Evolutionary conservation across 2,888 invertebrate genomes (phyloP).

Genomic region (Synanthedon vespiformis): DNA sequence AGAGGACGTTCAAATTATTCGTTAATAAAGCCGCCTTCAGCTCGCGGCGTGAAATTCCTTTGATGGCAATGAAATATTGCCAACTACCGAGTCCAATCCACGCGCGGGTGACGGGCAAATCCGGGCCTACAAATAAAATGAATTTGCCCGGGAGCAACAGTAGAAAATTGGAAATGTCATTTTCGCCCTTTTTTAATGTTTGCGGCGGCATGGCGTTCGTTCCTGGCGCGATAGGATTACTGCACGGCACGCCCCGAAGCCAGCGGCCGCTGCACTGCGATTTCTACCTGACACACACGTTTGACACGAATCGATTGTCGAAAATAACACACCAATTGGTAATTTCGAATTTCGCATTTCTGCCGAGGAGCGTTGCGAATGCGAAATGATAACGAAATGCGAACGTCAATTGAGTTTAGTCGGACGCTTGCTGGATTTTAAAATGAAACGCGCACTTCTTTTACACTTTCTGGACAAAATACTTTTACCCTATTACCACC

Average conservation of each 20-base stretch:
- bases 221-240: slow-evolving; percentile 10
- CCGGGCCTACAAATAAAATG: slow-evolving; percentile 65
- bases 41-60: slow-evolving; percentile 46
- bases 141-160: slow-evolving; percentile 61
- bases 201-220: slow-evolving; percentile 37
- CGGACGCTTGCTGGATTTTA: background rate
- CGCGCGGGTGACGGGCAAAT: slow-evolving; percentile 51
- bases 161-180: slow-evolving; percentile 73
- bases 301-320: slow-evolving; percentile 47
- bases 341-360: slow-evolving; percentile 26
- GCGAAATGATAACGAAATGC: background rate
- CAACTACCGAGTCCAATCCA: slow-evolving; percentile 36
- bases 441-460: background rate
- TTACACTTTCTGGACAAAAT: too few species aligned
- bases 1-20: slow-evolving; percentile 47
- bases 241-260: slow-evolving; percentile 15
- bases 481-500: too few species aligned
- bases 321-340: slow-evolving; percentile 40
- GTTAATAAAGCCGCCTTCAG: slow-evolving; percentile 45
- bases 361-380: background rate
- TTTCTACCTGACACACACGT: slow-evolving; percentile 36
- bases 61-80: slow-evolving; percentile 63
- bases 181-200: slow-evolving; percentile 70
- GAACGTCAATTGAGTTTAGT: background rate
- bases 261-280: slow-evolving; percentile 28